These are phyloP conservation scores for Cactoblastis cactorum DNA, from an alignment of 2,888 invertebrate genomes.

Conservation along the genomic window DNA sequence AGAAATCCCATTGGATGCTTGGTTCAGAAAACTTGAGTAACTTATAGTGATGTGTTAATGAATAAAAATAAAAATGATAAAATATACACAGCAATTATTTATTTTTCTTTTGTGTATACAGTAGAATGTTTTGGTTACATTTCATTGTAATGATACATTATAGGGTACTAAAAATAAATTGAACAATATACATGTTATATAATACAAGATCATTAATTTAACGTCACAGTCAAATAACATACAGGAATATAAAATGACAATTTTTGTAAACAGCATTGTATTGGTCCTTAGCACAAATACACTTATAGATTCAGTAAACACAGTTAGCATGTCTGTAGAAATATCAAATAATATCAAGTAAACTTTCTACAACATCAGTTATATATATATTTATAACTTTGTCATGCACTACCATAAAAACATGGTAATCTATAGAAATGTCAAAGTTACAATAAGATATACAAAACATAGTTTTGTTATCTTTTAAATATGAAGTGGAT, in stretches of 20 bases:
- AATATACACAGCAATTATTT: constrained; percentile 65
- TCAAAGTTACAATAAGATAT: background rate
- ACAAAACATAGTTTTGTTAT: background rate
- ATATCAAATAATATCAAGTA: constrained; percentile 50
- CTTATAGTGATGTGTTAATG: constrained; percentile 23
- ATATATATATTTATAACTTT: constrained; percentile 26
- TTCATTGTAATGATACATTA: constrained; percentile 73
- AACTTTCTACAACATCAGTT: constrained; percentile 31
- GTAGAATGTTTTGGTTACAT: constrained; percentile 76
- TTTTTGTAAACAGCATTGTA: constrained; percentile 49
- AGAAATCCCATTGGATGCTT: constrained; percentile 72
- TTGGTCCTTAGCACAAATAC: constrained; percentile 61
- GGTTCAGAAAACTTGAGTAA: constrained; percentile 56
- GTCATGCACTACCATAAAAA: constrained; percentile 11
- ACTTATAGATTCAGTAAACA: constrained; percentile 38
- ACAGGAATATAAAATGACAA: constrained; percentile 54
- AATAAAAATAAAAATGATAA: constrained; percentile 30
- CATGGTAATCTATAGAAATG: constrained; percentile 9
- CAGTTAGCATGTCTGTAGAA: constrained; percentile 30
- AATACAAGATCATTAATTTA: constrained; percentile 64
- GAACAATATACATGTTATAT: constrained; percentile 75
- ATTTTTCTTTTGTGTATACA: constrained; percentile 72
- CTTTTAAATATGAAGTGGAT: background rate
- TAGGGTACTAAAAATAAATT: constrained; percentile 67
- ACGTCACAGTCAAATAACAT: constrained; percentile 52